phyloP scores from a whole-genome alignment of 2,797 vertebrate genomes.

The Esox lucius region DNA sequence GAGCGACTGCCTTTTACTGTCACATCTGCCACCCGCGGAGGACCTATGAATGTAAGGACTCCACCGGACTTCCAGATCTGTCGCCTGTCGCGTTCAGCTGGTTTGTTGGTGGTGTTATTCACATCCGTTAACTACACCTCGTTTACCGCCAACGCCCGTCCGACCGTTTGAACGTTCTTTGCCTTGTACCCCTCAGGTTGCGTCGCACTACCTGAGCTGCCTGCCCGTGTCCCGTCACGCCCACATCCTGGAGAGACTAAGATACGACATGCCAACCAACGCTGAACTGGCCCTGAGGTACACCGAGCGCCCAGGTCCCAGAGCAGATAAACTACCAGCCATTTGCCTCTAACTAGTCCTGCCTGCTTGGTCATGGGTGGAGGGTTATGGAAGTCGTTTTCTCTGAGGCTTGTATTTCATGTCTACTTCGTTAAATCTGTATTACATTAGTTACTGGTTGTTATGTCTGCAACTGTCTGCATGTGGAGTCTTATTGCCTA shows the following conservation, averaged over 20 bases:
- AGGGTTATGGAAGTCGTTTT: neutral
- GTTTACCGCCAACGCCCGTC: too few species aligned
- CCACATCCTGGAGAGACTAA: conserved; percentile 88
- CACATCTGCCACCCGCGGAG: too few species aligned
- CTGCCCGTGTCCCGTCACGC: conserved; percentile 87
- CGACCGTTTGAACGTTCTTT: neutral
- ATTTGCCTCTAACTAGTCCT: neutral
- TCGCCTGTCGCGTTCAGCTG: too few species aligned
- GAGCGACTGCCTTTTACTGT: conserved; percentile 16
- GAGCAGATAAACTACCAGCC: neutral
- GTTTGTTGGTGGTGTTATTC: too few species aligned
- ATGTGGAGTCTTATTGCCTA: neutral
- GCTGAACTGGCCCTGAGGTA: conserved; percentile 91
- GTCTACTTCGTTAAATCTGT: neutral
- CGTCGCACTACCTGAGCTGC: conserved; percentile 88
- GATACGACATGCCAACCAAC: conserved; percentile 89
- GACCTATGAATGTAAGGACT: too few species aligned
- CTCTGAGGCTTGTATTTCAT: neutral
- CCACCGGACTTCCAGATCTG: too few species aligned
- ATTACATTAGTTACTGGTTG: neutral
- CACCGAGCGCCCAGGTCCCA: neutral
- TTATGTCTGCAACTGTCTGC: neutral
- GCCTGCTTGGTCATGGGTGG: neutral
- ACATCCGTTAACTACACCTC: too few species aligned
- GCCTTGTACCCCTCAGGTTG: conserved; percentile 75